Evolutionary conservation across 2,797 vertebrate genomes (phyloP).

Genomic region (Pelodytes ibericus): DNA sequence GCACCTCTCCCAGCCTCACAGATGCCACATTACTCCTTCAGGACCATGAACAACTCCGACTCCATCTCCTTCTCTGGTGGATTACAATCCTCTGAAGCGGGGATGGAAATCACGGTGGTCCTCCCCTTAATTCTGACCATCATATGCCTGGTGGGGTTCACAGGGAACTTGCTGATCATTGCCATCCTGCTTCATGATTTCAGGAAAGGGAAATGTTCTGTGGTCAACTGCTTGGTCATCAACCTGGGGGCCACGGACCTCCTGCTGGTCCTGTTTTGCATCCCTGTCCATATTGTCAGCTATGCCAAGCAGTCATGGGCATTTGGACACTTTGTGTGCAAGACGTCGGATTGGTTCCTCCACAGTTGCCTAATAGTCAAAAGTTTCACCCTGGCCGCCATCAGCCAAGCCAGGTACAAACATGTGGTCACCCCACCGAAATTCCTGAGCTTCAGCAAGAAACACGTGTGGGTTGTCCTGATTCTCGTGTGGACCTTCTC

Average conservation of each 20-base stretch:
- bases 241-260: slow-evolving; percentile 74
- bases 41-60: slow-evolving; percentile 68
- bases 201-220: slow-evolving; percentile 64
- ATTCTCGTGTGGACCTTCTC: slow-evolving; percentile 66
- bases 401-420: slow-evolving; percentile 69
- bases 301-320: slow-evolving; percentile 76
- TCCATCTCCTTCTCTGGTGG: slow-evolving; percentile 69
- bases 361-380: slow-evolving; percentile 75
- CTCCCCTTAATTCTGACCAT: slow-evolving; percentile 71
- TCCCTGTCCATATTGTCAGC: slow-evolving; percentile 72
- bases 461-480: slow-evolving; percentile 65
- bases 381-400: slow-evolving; percentile 72
- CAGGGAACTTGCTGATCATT: slow-evolving; percentile 75
- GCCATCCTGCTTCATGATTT: slow-evolving; percentile 70
- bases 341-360: slow-evolving; percentile 79
- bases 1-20: not conserved
- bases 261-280: slow-evolving; percentile 72
- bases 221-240: slow-evolving; percentile 72
- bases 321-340: slow-evolving; percentile 73
- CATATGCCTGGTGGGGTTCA: slow-evolving; percentile 70
- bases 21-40: slow-evolving; percentile 32
- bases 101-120: slow-evolving; percentile 65
- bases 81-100: slow-evolving; percentile 66
- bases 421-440: slow-evolving; percentile 54
- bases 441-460: slow-evolving; percentile 52